Conservation (phyloP, 1,140 invertebrate genomes). For the Drosophila bocqueti region DNA sequence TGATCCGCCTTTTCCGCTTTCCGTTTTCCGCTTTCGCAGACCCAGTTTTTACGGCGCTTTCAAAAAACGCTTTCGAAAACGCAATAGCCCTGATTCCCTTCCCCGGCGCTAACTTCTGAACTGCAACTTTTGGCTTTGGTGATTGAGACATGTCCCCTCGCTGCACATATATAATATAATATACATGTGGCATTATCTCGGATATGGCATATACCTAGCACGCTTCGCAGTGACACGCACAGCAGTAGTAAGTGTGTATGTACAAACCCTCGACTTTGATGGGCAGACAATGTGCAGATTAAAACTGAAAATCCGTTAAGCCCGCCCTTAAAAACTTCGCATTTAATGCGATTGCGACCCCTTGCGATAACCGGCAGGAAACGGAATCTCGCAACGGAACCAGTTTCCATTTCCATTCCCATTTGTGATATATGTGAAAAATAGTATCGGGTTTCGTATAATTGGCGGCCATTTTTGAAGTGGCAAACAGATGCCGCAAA, state of each 20-base stretch:
- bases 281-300: constrained; percentile 65
- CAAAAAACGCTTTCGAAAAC: background rate
- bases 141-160: constrained; percentile 11
- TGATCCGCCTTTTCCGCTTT: constrained; percentile 12
- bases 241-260: background rate
- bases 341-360: constrained; percentile 72
- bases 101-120: constrained; percentile 43
- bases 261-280: constrained; percentile 32
- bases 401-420: constrained; percentile 56
- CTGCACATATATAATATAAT: background rate
- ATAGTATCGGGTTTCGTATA: constrained; percentile 76
- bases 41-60: background rate
- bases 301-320: constrained; percentile 79
- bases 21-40: constrained; percentile 1
- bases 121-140: constrained; percentile 49
- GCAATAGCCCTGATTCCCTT: background rate
- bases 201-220: constrained; percentile 29
- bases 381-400: constrained; percentile 35
- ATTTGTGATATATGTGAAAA: constrained; percentile 22
- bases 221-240: constrained; percentile 27
- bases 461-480: constrained; percentile 75
- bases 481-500: constrained; percentile 32
- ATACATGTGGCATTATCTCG: constrained; percentile 1
- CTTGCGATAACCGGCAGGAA: constrained; percentile 27
- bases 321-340: constrained; percentile 53